A percentile compares a stretch with the other conserved stretches of the same genome.
phyloP scores from a whole-genome alignment of 2,797 vertebrate genomes.

The Mastacembelus armatus region DNA sequence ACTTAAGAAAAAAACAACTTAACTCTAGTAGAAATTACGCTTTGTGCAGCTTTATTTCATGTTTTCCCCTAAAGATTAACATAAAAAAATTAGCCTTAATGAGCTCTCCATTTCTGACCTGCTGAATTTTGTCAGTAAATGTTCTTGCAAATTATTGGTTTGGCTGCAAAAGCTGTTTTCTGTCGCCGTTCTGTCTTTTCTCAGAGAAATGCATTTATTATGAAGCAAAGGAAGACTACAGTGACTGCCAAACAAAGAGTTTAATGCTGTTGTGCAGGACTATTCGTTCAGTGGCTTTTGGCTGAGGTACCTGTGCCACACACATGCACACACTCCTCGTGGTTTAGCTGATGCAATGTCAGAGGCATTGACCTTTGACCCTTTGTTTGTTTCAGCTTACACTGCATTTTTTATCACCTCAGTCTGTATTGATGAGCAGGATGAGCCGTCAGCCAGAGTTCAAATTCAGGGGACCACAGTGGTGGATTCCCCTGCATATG shows the following conservation, averaged over 20 bases:
- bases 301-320: constrained; percentile 14
- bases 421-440: not conserved
- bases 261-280: constrained; percentile 36
- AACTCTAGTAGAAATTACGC: too few species aligned
- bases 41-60: not conserved
- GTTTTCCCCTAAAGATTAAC: not conserved
- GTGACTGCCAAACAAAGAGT: constrained; percentile 13
- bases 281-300: constrained; percentile 30
- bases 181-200: not conserved
- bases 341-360: constrained; percentile 20
- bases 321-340: not conserved
- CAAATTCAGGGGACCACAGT: not conserved
- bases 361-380: not conserved
- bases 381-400: constrained; percentile 11
- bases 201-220: not conserved
- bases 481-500: not conserved
- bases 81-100: not conserved
- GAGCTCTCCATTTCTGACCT: not conserved
- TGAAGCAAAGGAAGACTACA: not conserved
- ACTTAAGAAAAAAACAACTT: not conserved
- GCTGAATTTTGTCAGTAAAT: not conserved
- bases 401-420: constrained; percentile 11
- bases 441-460: constrained; percentile 15
- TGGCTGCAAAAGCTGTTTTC: constrained; percentile 13
- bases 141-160: not conserved